A percentile compares a stretch with the other conserved stretches of the same genome.
Conservation (phyloP, 2,113 vertebrate genomes). For the Oreotrochilus melanogaster region DNA sequence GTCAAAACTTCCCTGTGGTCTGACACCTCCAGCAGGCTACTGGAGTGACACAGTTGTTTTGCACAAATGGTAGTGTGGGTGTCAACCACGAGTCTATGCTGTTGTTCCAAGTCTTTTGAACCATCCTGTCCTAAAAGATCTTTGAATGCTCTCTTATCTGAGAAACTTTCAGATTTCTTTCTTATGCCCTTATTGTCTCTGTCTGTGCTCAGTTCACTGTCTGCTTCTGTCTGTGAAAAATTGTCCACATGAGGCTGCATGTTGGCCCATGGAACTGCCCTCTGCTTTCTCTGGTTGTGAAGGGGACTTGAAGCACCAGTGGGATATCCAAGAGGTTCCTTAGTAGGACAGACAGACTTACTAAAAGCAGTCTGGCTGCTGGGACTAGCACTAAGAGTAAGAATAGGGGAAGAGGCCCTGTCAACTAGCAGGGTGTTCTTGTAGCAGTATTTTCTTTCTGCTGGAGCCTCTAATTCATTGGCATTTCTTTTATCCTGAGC, state of each 20-base stretch:
- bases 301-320: background rate
- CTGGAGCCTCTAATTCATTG: background rate
- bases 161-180: background rate
- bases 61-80: conserved; percentile 38
- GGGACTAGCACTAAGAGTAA: conserved; percentile 82
- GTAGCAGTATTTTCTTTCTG: conserved; percentile 29
- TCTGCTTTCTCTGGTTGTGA: conserved; percentile 33
- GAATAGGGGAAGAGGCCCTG: conserved; percentile 93
- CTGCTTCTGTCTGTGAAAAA: conserved; percentile 67
- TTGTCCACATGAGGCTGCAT: background rate
- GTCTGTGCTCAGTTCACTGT: conserved; percentile 32
- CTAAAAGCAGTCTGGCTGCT: conserved; percentile 21
- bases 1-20: conserved; percentile 9
- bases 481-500: background rate
- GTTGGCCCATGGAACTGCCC: background rate
- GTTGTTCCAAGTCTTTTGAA: background rate
- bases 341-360: background rate
- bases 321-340: background rate
- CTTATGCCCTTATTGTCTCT: background rate
- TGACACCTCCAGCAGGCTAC: conserved; percentile 60
- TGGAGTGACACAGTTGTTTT: conserved; percentile 58
- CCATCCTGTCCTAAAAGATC: background rate
- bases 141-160: background rate
- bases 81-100: background rate
- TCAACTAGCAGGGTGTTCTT: conserved; percentile 78